phyloP scores from a whole-genome alignment of 53 echinoderm and acorn worm species.

The Zoroaster sp. region DNA sequence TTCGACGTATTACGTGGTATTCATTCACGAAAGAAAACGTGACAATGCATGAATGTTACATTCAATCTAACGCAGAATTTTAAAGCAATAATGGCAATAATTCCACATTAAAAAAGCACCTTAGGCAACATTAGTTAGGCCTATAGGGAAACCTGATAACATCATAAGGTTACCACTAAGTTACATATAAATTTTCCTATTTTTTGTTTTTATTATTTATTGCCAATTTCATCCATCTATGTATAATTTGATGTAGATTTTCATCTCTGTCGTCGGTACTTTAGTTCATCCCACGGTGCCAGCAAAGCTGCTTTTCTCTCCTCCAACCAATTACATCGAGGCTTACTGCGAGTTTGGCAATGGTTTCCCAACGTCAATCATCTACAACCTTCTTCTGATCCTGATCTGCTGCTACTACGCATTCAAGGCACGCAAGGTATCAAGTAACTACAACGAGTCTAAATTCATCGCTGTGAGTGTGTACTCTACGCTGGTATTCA shows the following conservation, averaged over 20 bases:
- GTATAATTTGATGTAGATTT: background rate
- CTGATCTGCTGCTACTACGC: conserved; percentile 12
- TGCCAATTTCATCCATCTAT: too few relatives aligned
- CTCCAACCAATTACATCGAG: conserved; percentile 1
- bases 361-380: background rate
- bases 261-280: conserved; percentile 2
- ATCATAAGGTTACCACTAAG: too few relatives aligned
- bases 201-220: background rate
- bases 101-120: too few relatives aligned
- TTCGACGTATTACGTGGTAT: too few relatives aligned
- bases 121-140: too few relatives aligned
- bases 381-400: conserved; percentile 30
- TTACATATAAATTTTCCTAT: too few relatives aligned
- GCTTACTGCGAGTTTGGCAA: conserved; percentile 13
- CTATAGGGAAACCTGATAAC: too few relatives aligned
- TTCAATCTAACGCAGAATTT: too few relatives aligned
- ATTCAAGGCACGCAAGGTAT: conserved; percentile 5
- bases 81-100: too few relatives aligned
- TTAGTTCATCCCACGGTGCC: background rate
- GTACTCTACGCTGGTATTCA: conserved; percentile 42
- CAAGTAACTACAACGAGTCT: conserved; percentile 30
- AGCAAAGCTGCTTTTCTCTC: background rate
- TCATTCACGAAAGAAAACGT: too few relatives aligned
- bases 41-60: too few relatives aligned
- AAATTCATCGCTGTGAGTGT: conserved; percentile 39